Evolutionary conservation across 2,797 vertebrate genomes (phyloP).

Genomic region (Anguilla anguilla): DNA sequence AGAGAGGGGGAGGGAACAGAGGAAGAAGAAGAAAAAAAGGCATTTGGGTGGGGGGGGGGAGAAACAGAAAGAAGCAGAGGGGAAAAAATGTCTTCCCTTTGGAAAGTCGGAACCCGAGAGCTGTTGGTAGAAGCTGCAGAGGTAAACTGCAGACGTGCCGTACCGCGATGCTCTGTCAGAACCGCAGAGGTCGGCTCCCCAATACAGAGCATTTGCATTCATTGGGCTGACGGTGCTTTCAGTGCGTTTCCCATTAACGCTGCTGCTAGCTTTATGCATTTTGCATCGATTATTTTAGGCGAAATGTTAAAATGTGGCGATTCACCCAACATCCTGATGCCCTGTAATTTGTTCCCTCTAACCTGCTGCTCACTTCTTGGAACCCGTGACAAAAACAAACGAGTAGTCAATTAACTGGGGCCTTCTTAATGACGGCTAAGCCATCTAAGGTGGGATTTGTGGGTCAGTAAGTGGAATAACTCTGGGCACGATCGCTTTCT

Average conservation of each 20-base stretch:
- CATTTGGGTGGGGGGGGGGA: background rate
- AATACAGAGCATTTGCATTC: background rate
- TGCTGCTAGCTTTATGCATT: background rate
- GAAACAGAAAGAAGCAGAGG: slow-evolving; percentile 26
- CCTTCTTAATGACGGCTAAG: slow-evolving; percentile 26
- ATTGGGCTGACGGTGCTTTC: background rate
- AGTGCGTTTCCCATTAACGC: background rate
- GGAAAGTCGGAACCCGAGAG: background rate
- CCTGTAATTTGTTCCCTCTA: background rate
- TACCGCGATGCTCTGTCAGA: background rate
- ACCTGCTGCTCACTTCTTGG: slow-evolving; percentile 24
- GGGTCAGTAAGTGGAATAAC: slow-evolving; percentile 24
- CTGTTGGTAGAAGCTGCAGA: background rate
- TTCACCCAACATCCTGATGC: background rate
- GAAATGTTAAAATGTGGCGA: background rate
- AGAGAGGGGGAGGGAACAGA: slow-evolving; percentile 38
- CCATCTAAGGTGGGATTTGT: slow-evolving; percentile 12
- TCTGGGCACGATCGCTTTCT: slow-evolving; percentile 19
- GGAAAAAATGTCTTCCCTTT: slow-evolving; percentile 45
- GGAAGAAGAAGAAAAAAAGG: background rate
- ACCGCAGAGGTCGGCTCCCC: slow-evolving; percentile 13
- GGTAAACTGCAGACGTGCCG: background rate
- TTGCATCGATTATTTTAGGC: background rate
- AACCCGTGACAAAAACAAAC: slow-evolving; percentile 59
- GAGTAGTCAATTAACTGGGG: slow-evolving; percentile 42